Evolutionary conservation across 1,140 invertebrate genomes (phyloP).

Genomic region (Ostrea edulis): DNA sequence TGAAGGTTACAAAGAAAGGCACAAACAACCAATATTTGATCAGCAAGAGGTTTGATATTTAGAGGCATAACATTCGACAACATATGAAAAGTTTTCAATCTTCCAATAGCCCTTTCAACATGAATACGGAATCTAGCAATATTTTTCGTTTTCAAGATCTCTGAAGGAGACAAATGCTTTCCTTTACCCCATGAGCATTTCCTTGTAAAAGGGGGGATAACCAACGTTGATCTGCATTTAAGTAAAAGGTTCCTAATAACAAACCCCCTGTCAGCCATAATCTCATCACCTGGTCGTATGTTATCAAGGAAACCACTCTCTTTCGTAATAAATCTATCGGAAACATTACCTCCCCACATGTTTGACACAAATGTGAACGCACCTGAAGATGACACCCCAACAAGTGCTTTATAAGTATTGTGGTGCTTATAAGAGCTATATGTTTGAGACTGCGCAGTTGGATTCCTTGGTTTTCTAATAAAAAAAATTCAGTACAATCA

Average conservation of each 20-base stretch:
- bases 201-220: slow-evolving; percentile 45
- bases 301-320: slow-evolving; percentile 40
- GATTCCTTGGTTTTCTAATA: not conserved
- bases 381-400: slow-evolving; percentile 43
- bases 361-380: slow-evolving; percentile 50
- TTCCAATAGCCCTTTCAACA: slow-evolving; percentile 8
- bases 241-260: slow-evolving; percentile 42
- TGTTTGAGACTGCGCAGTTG: slow-evolving; percentile 28
- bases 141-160: too few species aligned
- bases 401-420: slow-evolving; percentile 50
- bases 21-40: too few species aligned
- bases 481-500: slow-evolving; percentile 52
- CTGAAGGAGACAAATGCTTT: too few species aligned
- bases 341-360: slow-evolving; percentile 42
- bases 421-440: slow-evolving; percentile 50
- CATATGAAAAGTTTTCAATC: slow-evolving; percentile 47
- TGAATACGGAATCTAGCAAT: too few species aligned
- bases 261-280: slow-evolving; percentile 54
- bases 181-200: too few species aligned
- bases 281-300: slow-evolving; percentile 28
- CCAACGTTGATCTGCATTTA: slow-evolving; percentile 26
- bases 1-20: too few species aligned
- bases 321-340: slow-evolving; percentile 34
- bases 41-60: not conserved
- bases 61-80: not conserved